Conservation (phyloP, 37 sponge, comb jelly and placozoan species). For the Trichoplax adhaerens region DNA sequence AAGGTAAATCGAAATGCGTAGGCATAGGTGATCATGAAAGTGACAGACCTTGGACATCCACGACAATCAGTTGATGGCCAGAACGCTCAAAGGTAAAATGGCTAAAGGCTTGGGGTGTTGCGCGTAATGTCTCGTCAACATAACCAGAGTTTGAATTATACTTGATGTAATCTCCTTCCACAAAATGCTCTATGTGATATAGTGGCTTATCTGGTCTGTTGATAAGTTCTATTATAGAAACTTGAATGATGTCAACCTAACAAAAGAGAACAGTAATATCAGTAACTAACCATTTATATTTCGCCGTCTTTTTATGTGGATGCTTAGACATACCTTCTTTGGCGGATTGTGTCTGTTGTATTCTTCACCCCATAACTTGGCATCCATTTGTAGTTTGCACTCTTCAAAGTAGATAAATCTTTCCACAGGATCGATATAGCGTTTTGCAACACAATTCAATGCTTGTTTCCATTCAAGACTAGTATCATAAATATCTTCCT, state of each 20-base stretch:
- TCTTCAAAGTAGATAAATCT: constrained; percentile 50
- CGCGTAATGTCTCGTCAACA: constrained; percentile 31
- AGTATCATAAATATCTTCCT: no score
- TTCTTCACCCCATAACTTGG: constrained; percentile 76
- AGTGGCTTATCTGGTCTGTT: constrained; percentile 32
- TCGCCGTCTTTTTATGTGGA: no score
- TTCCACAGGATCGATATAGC: constrained; percentile 43
- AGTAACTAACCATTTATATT: neutral
- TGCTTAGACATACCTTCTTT: constrained; percentile 39
- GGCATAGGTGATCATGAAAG: neutral
- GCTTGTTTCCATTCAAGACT: constrained; percentile 48
- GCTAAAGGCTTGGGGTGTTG: constrained; percentile 79
- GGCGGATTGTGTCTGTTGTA: constrained; percentile 60
- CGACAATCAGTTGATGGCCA: constrained; percentile 60
- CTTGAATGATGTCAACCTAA: constrained; percentile 77
- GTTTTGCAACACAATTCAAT: constrained; percentile 73
- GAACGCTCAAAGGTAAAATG: constrained; percentile 87
- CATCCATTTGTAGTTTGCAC: constrained; percentile 78
- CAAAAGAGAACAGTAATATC: neutral
- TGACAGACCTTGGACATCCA: constrained; percentile 78
- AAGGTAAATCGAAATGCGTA: neutral
- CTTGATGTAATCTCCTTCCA: constrained; percentile 78
- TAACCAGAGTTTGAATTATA: constrained; percentile 86
- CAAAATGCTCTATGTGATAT: constrained; percentile 63
- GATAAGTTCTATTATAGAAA: constrained; percentile 58